Conservation (phyloP, 2,113 vertebrate genomes). For the Ammodytes dubius region DNA sequence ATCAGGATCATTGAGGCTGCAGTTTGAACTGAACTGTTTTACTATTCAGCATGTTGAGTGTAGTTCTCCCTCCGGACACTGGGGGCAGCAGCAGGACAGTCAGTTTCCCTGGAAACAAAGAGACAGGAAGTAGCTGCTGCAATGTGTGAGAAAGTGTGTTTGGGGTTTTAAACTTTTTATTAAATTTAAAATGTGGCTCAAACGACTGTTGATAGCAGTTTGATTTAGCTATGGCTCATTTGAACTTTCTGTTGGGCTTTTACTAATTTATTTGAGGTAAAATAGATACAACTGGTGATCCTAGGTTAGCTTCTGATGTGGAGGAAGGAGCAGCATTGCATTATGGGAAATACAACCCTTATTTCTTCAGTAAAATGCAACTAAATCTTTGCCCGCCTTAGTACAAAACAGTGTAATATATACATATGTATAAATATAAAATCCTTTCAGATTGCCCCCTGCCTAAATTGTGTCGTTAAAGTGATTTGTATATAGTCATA, state of each 20-base stretch:
- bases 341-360: neutral
- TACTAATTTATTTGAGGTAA: neutral
- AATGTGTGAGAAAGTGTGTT: neutral
- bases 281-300: neutral
- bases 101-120: neutral
- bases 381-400: neutral
- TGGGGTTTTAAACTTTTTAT: neutral
- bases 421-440: neutral
- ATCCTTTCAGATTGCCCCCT: accelerated
- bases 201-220: neutral
- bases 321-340: neutral
- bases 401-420: neutral
- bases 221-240: neutral
- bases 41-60: neutral
- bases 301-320: neutral
- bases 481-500: neutral
- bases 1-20: too few species aligned
- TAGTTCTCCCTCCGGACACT: neutral
- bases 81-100: conserved; percentile 3
- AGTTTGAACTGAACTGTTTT: too few species aligned
- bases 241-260: neutral
- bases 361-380: neutral
- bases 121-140: conserved; percentile 10
- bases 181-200: neutral
- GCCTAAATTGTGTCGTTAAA: neutral